phyloP scores from a whole-genome alignment of 2,113 vertebrate genomes.

The Catharus fuscescens region DNA sequence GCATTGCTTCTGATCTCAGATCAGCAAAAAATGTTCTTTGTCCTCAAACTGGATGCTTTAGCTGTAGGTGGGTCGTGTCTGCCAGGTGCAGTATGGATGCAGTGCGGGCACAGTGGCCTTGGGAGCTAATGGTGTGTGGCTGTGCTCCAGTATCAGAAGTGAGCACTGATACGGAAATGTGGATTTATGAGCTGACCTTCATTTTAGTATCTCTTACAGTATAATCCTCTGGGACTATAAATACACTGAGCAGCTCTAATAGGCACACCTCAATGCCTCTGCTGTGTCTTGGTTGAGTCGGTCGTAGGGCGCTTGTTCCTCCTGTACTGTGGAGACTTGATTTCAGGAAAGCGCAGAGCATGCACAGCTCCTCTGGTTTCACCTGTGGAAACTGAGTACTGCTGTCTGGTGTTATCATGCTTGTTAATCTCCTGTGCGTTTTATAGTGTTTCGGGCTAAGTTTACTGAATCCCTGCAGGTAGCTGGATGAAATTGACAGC shows the following conservation, averaged over 20 bases:
- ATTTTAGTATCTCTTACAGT: neutral
- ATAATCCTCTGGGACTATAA: constrained; percentile 9
- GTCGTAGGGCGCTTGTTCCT: neutral
- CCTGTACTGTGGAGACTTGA: neutral
- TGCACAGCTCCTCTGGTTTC: neutral
- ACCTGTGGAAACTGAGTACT: neutral
- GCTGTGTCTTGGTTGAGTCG: neutral
- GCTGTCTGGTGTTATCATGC: neutral
- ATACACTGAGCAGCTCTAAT: neutral
- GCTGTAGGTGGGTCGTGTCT: neutral
- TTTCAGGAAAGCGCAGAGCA: neutral
- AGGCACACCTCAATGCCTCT: neutral
- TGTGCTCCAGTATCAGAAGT: neutral
- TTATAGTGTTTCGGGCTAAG: neutral
- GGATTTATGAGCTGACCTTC: constrained; percentile 37
- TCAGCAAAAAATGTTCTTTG: neutral
- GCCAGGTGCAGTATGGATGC: rapidly evolving
- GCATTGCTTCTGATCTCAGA: rapidly evolving
- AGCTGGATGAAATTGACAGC: neutral
- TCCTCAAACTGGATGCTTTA: neutral
- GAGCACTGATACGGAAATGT: neutral
- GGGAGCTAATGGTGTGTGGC: neutral
- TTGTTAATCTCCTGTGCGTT: constrained; percentile 42
- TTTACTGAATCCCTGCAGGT: constrained; percentile 22
- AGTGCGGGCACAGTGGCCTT: rapidly evolving